These are phyloP conservation scores for Lytechinus variegatus DNA, from an alignment of 35 echinoderm and acorn worm species.

Conservation along the genomic window DNA sequence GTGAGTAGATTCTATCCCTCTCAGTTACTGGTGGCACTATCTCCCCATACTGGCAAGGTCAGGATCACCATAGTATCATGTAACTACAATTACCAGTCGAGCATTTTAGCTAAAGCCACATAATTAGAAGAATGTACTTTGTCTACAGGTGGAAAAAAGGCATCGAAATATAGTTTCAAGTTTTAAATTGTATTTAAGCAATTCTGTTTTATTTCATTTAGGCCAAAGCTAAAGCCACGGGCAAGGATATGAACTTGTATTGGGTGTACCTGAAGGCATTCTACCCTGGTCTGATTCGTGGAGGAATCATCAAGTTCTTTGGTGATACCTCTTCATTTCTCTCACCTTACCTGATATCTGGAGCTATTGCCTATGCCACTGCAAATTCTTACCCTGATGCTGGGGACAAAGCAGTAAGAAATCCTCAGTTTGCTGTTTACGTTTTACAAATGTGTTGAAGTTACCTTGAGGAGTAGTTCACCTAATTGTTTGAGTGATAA, in stretches of 20 bases:
- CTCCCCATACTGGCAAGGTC: no score
- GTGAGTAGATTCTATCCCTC: conserved; percentile 30
- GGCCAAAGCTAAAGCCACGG: conserved; percentile 59
- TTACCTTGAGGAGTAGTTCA: no score
- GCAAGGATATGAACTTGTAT: conserved; percentile 71
- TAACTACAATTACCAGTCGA: no score
- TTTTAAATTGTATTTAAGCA: no score
- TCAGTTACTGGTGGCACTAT: no score
- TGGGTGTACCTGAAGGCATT: conserved; percentile 73
- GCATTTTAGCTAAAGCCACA: no score
- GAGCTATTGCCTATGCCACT: conserved; percentile 67
- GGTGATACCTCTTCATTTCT: conserved; percentile 84
- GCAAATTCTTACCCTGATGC: not conserved
- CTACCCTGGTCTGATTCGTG: conserved; percentile 55
- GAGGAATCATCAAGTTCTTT: conserved; percentile 90
- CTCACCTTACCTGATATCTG: conserved; percentile 68
- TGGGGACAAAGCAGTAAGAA: conserved; percentile 9
- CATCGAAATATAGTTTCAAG: no score
- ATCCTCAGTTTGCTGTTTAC: not conserved
- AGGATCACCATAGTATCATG: no score
- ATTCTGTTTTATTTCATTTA: not conserved
- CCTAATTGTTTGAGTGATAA: no score
- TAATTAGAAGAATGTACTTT: no score
- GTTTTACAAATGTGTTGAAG: no score
- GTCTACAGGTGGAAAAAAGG: no score